A percentile compares a stretch with the other conserved stretches of the same genome.
Conservation (phyloP, 2,888 invertebrate genomes). For the Glyphotaelius pellucidus region DNA sequence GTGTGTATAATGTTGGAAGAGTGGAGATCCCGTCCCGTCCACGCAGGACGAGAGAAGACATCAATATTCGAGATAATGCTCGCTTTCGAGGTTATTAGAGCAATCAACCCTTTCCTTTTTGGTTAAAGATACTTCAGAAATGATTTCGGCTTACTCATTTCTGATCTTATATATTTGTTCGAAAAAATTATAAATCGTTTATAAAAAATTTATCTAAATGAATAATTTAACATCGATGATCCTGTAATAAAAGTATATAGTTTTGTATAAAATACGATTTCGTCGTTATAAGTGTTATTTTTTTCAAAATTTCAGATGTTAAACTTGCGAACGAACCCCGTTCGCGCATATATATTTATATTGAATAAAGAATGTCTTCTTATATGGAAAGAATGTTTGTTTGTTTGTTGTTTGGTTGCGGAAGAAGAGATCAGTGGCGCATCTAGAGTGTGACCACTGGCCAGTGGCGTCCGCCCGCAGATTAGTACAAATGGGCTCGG, state of each 20-base stretch:
- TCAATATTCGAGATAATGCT: constrained; percentile 52
- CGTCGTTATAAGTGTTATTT: constrained; percentile 67
- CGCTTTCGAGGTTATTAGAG: constrained; percentile 54
- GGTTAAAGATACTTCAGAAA: constrained; percentile 48
- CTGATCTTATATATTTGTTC: constrained; percentile 57
- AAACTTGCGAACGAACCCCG: constrained; percentile 59
- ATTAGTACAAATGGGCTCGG: constrained; percentile 64
- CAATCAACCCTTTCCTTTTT: constrained; percentile 23
- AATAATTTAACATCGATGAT: constrained; percentile 66
- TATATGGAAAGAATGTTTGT: constrained; percentile 50
- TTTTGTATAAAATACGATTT: constrained; percentile 67
- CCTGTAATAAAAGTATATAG: constrained; percentile 66
- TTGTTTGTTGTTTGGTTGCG: constrained; percentile 57
- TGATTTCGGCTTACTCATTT: constrained; percentile 63
- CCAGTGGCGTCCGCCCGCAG: constrained; percentile 56
- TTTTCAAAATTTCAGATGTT: constrained; percentile 67
- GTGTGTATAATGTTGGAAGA: constrained; percentile 29
- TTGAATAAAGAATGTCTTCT: constrained; percentile 57
- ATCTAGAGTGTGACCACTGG: constrained; percentile 51
- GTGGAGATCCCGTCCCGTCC: background rate
- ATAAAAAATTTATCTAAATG: constrained; percentile 61
- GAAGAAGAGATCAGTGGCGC: constrained; percentile 38
- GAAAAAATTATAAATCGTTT: constrained; percentile 53
- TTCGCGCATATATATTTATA: constrained; percentile 66
- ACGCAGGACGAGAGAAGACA: background rate